Conservation (phyloP, 2,888 invertebrate genomes). For the Xestia ashworthii region DNA sequence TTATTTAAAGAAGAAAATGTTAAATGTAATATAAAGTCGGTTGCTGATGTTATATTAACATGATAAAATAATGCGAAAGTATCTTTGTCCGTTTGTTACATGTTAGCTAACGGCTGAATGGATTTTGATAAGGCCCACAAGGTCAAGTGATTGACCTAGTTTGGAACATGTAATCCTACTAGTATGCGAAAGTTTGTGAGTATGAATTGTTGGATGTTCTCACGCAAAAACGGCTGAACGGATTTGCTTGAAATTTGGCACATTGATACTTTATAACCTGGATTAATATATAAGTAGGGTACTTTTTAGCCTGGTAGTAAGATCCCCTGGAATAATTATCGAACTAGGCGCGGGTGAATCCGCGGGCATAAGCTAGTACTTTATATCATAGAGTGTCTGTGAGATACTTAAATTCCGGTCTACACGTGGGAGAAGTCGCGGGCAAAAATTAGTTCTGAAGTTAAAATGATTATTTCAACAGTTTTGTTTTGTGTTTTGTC, state of each 20-base stretch:
- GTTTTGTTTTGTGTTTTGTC: not conserved
- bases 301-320: no score
- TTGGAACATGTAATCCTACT: not conserved
- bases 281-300: no score
- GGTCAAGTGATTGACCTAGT: not conserved
- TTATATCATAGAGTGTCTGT: not conserved
- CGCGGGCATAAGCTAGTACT: not conserved
- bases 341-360: no score
- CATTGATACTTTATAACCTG: no score
- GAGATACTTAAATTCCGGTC: not conserved
- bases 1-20: constrained; percentile 23
- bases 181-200: no score
- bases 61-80: not conserved
- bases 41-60: constrained; percentile 7
- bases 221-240: no score
- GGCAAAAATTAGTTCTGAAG: not conserved
- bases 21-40: not conserved
- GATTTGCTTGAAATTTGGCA: no score
- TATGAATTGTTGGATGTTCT: no score
- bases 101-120: not conserved
- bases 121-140: not conserved
- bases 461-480: not conserved
- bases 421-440: not conserved
- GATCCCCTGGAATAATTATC: no score
- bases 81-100: not conserved